Conservation (phyloP, 2,113 vertebrate genomes). For the Cyanocitta stelleri region DNA sequence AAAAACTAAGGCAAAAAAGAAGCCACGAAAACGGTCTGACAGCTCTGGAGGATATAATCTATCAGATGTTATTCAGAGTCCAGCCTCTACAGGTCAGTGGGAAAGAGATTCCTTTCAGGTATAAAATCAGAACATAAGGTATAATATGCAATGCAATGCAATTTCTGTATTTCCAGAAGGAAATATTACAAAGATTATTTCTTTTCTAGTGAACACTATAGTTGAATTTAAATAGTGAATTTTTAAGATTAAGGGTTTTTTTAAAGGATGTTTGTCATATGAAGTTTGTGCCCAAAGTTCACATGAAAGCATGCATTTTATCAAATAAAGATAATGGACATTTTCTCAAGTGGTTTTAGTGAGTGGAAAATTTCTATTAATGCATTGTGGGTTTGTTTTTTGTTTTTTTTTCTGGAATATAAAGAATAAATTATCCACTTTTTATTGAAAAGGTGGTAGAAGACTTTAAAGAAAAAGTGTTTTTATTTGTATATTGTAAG, state of each 20-base stretch:
- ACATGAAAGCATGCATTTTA: neutral
- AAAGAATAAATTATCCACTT: neutral
- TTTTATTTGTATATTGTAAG: neutral
- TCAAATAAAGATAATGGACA: neutral
- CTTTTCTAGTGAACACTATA: neutral
- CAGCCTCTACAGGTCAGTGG: conserved; percentile 81
- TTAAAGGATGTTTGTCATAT: neutral
- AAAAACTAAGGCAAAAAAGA: conserved; percentile 92
- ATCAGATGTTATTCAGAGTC: conserved; percentile 92
- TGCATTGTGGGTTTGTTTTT: neutral
- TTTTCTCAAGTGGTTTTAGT: neutral
- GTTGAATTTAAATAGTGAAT: neutral
- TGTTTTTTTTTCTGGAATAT: neutral
- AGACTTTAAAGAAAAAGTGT: neutral
- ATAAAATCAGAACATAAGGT: neutral
- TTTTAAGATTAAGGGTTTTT: neutral
- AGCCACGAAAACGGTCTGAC: conserved; percentile 87
- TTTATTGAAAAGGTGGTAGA: neutral
- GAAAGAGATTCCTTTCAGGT: neutral
- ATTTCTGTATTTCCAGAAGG: neutral
- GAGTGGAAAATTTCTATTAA: neutral
- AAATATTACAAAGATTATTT: neutral
- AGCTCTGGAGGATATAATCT: conserved; percentile 95
- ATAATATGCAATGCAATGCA: neutral
- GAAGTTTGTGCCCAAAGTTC: neutral